Evolutionary conservation across 2,797 vertebrate genomes (phyloP).

Genomic region (Spheniscus humboldti): DNA sequence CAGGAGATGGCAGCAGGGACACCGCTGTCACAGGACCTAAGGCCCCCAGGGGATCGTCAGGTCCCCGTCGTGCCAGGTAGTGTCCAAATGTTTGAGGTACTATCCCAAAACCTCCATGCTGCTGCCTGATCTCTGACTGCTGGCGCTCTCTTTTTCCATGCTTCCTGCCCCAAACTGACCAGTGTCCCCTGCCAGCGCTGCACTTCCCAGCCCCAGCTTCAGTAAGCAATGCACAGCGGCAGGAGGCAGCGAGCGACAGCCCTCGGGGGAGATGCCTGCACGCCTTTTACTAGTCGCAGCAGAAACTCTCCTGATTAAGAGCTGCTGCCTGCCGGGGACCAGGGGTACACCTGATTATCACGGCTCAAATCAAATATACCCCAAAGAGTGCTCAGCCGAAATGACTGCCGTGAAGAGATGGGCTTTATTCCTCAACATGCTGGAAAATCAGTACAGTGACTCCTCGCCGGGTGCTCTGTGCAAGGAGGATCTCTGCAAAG

Average conservation of each 20-base stretch:
- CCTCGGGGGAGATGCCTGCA: background rate
- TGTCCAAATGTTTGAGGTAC: background rate
- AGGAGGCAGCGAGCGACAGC: background rate
- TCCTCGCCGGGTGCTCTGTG: background rate
- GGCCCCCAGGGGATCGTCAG: rapidly evolving
- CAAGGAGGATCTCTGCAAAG: background rate
- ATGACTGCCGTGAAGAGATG: background rate
- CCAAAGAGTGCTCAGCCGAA: background rate
- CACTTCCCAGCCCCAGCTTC: background rate
- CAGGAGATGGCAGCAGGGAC: background rate
- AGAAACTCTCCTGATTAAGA: background rate
- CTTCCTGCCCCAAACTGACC: background rate
- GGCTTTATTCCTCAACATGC: background rate
- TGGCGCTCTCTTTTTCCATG: background rate
- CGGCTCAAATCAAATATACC: background rate
- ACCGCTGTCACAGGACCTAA: background rate
- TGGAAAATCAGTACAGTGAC: background rate
- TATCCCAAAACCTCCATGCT: rapidly evolving
- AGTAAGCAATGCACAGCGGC: background rate
- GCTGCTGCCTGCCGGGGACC: background rate
- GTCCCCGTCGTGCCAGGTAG: rapidly evolving
- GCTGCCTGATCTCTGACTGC: background rate
- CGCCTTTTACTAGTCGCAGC: background rate
- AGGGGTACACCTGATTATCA: background rate
- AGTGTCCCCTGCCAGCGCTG: rapidly evolving